phyloP scores from a whole-genome alignment of 2,888 invertebrate species.

The Strigamia maritima region DNA sequence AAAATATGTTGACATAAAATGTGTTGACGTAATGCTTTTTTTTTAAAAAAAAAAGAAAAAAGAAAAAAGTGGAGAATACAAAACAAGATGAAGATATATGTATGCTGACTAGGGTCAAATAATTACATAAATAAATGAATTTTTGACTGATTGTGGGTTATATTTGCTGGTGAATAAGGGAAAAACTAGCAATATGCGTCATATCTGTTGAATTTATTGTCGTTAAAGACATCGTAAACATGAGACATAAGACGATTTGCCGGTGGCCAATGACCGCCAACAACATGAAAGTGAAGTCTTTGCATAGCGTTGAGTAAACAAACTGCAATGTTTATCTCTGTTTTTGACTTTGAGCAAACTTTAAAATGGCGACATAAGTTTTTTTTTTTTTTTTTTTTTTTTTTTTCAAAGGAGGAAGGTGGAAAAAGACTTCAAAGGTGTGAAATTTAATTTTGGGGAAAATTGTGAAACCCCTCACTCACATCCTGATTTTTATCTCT shows the following conservation, averaged over 20 bases:
- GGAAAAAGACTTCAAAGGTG: not conserved
- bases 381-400: too few relatives aligned
- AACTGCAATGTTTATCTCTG: not conserved
- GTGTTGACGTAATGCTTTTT: too few relatives aligned
- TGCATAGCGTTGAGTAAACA: not conserved
- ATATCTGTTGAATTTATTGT: not conserved
- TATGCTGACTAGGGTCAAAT: not conserved
- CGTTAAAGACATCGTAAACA: not conserved
- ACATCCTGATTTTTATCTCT: constrained; percentile 16
- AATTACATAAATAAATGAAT: not conserved
- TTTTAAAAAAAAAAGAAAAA: not conserved
- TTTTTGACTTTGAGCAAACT: not conserved
- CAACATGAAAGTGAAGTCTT: not conserved
- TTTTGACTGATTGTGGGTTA: not conserved
- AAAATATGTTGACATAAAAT: not conserved
- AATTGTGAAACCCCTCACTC: not conserved
- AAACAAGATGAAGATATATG: not conserved
- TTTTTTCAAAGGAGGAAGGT: not conserved
- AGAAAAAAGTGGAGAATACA: not conserved
- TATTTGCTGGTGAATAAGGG: not conserved
- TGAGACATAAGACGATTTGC: not conserved
- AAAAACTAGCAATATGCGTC: not conserved
- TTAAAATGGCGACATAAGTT: not conserved
- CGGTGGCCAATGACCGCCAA: not conserved
- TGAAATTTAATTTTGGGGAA: not conserved